Evolutionary conservation across 2,888 invertebrate species (phyloP).

Genomic region (Drosophila setosimentum): DNA sequence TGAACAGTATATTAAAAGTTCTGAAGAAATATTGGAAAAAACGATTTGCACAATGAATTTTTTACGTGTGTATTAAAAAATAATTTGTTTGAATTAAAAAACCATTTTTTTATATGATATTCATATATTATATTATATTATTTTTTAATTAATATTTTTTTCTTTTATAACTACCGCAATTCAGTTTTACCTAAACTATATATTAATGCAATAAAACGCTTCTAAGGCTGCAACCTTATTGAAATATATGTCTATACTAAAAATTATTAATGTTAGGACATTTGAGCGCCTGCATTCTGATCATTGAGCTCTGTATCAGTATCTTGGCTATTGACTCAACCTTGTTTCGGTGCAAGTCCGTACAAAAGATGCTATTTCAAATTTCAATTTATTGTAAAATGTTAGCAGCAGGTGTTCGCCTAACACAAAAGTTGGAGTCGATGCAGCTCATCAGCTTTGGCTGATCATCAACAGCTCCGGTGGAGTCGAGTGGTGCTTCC

Average conservation of each 20-base stretch:
- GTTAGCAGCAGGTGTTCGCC: constrained; percentile 76
- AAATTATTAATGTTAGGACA: constrained; percentile 18
- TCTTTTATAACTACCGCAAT: neutral
- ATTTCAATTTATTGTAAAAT: constrained; percentile 76
- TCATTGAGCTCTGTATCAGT: neutral
- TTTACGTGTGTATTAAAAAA: neutral
- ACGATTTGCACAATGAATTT: neutral
- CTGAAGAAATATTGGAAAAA: neutral
- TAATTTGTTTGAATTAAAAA: neutral
- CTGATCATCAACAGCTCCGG: constrained; percentile 56
- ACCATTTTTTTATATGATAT: neutral
- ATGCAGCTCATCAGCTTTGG: constrained; percentile 64
- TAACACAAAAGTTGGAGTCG: constrained; percentile 23
- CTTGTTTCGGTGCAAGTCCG: constrained; percentile 54
- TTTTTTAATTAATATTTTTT: neutral
- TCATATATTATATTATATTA: neutral
- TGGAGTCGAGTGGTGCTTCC: constrained; percentile 43
- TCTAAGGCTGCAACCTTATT: neutral
- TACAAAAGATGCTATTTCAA: constrained; percentile 63
- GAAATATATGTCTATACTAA: neutral
- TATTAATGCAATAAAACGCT: neutral
- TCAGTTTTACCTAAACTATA: neutral
- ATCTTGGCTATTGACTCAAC: constrained; percentile 22
- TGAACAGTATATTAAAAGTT: neutral
- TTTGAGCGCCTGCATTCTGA: constrained; percentile 1